These are phyloP conservation scores for Stegostoma tigrinum DNA, from an alignment of 2,113 vertebrate species.

Conservation along the genomic window DNA sequence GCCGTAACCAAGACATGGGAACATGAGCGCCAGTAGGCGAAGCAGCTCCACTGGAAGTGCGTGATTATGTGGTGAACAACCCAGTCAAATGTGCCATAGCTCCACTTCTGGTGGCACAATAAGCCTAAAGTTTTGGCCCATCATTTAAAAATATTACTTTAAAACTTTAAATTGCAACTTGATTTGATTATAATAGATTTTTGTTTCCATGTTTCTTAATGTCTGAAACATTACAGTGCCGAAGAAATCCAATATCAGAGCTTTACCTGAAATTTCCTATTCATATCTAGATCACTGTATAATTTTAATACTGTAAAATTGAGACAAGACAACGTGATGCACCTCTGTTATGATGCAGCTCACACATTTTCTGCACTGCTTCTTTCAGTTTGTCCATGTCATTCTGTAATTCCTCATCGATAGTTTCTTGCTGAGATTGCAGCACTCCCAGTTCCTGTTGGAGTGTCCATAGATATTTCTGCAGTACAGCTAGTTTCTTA, in stretches of 20 bases:
- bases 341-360: background rate
- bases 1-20: too few species aligned
- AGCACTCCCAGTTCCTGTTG: background rate
- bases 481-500: background rate
- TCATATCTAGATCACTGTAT: background rate
- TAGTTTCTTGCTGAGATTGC: slow-evolving; percentile 2
- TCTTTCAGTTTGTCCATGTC: background rate
- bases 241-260: background rate
- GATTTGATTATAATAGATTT: background rate
- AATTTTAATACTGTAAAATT: background rate
- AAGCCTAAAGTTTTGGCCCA: background rate
- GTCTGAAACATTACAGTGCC: background rate
- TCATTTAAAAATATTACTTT: background rate
- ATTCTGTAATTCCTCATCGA: slow-evolving; percentile 8
- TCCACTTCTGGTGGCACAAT: background rate
- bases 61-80: too few species aligned
- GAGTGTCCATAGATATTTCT: background rate
- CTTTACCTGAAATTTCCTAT: background rate
- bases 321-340: background rate
- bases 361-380: background rate
- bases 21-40: too few species aligned
- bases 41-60: too few species aligned
- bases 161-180: background rate
- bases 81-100: too few species aligned
- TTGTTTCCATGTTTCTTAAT: background rate